These are phyloP conservation scores for Ormyrus thymus DNA, from an alignment of 2,888 invertebrate species.

Conservation along the genomic window DNA sequence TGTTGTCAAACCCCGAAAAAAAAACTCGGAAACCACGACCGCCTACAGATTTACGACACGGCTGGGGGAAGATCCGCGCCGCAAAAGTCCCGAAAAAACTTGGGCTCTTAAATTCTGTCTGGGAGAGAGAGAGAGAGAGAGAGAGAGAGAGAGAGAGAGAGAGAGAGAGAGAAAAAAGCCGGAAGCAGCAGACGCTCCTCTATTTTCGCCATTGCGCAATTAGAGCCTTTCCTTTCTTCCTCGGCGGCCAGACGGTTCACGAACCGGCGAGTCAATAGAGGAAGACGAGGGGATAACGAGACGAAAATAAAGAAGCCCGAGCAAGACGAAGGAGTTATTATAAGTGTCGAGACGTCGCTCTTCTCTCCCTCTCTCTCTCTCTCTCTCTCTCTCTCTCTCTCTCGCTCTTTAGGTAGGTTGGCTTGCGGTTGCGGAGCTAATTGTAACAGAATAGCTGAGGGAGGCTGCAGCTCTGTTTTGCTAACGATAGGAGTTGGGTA, in stretches of 20 bases:
- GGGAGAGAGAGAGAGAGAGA: neutral
- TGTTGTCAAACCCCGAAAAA: slow-evolving; percentile 6
- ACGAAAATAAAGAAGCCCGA: slow-evolving; percentile 43
- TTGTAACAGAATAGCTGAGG: too few species aligned
- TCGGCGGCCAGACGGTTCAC: slow-evolving; percentile 17
- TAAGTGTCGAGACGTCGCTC: neutral
- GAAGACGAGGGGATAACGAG: slow-evolving; percentile 7
- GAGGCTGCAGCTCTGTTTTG: too few species aligned
- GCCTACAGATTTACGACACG: neutral
- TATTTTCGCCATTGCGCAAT: slow-evolving; percentile 50
- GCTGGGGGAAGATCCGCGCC: neutral
- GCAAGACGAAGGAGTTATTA: slow-evolving; percentile 8
- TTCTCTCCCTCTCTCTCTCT: too few species aligned
- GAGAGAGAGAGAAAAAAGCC: slow-evolving; percentile 24
- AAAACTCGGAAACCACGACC: neutral
- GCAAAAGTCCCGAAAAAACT: neutral
- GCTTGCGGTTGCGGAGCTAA: too few species aligned
- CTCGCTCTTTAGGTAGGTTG: too few species aligned
- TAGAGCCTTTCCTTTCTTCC: slow-evolving; percentile 21
- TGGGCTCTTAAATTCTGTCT: slow-evolving; percentile 42
- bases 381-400: too few species aligned
- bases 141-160: neutral
- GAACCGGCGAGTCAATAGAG: slow-evolving; percentile 28
- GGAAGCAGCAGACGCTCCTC: slow-evolving; percentile 45
- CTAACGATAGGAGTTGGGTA: neutral